A percentile compares a stretch with the other conserved stretches of the same genome.
Conservation (phyloP, 2,888 invertebrate genomes). For the Thyatira batis region DNA sequence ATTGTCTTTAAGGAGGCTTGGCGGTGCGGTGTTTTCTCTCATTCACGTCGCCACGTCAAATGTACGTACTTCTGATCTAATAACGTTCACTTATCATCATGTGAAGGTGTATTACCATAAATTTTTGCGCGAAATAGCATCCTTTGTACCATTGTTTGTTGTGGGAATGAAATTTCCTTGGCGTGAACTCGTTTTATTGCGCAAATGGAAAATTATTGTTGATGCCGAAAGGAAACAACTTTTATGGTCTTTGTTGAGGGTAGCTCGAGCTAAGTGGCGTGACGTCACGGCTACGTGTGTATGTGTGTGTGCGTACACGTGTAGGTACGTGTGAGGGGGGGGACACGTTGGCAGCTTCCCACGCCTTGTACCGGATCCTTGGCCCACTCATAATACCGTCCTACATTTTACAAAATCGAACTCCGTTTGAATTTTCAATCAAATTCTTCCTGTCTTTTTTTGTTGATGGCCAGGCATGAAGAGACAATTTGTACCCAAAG, state of each 20-base stretch:
- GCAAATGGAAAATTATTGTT: neutral
- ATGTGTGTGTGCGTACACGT: neutral
- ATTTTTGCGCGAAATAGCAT: neutral
- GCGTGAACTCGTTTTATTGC: neutral
- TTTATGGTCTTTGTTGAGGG: neutral
- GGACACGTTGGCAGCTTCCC: too few species aligned
- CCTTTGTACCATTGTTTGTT: neutral
- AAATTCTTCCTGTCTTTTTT: too few species aligned
- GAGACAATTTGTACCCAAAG: too few species aligned
- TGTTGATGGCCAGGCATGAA: too few species aligned
- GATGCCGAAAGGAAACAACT: neutral
- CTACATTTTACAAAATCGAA: neutral
- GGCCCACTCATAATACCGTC: neutral
- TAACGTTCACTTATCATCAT: slow-evolving; percentile 15
- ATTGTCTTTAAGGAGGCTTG: slow-evolving; percentile 65
- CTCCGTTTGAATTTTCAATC: neutral
- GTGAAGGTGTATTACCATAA: slow-evolving; percentile 2
- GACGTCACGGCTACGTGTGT: neutral
- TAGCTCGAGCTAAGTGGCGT: neutral
- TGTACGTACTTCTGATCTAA: slow-evolving; percentile 24
- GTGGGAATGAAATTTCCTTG: neutral
- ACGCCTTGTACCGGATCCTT: neutral
- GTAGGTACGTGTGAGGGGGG: neutral
- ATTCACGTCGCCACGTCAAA: slow-evolving; percentile 32
- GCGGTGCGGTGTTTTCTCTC: slow-evolving; percentile 48